Evolutionary conservation across 1,140 invertebrate species (phyloP).

Genomic region (Steinernema feltiae): DNA sequence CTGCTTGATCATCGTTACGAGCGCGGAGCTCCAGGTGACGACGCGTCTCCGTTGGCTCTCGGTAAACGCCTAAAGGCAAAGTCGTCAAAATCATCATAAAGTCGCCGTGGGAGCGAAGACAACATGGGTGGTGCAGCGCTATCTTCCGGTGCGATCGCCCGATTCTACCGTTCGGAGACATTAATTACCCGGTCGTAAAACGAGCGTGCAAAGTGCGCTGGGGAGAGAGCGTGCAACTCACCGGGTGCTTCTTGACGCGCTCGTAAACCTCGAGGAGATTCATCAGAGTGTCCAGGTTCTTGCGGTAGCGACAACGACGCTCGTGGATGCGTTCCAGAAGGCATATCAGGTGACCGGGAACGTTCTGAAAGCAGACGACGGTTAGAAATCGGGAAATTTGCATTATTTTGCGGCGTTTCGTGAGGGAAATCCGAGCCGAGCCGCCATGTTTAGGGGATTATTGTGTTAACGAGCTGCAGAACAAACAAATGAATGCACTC

Average conservation of each 20-base stretch:
- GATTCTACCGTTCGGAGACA: not conserved
- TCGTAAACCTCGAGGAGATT: not conserved
- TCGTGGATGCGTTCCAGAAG: not conserved
- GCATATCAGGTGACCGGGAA: not conserved
- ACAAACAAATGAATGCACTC: not conserved
- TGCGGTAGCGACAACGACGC: not conserved
- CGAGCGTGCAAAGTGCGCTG: not conserved
- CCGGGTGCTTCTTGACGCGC: not conserved
- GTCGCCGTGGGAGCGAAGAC: not conserved
- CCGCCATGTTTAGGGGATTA: not conserved
- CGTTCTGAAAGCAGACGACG: not conserved
- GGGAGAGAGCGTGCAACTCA: not conserved
- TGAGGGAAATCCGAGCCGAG: not conserved
- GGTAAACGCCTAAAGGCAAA: constrained; percentile 8
- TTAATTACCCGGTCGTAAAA: not conserved
- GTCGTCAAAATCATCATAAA: not conserved
- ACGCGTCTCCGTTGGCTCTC: not conserved
- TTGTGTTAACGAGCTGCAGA: not conserved
- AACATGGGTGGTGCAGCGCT: not conserved
- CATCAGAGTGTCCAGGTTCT: not conserved
- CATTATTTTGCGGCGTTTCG: not conserved
- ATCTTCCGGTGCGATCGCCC: constrained; percentile 1
- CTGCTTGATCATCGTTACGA: not conserved
- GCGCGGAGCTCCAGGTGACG: not conserved
- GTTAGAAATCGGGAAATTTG: not conserved